Evolutionary conservation across 2,113 vertebrate species (phyloP).

Genomic region (Arenaria interpres): DNA sequence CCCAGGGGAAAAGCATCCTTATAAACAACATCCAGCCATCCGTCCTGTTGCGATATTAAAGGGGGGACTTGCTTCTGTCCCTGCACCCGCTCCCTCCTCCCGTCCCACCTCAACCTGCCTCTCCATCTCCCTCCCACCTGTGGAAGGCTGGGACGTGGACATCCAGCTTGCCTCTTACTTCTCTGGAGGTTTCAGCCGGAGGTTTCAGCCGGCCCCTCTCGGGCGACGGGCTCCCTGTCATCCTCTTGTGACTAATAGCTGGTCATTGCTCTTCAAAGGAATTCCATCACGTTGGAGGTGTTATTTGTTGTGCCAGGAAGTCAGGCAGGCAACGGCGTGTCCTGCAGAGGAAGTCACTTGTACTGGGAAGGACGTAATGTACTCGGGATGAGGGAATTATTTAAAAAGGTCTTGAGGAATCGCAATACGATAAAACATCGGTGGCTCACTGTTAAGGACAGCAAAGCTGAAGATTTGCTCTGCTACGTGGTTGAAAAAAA

Average conservation of each 20-base stretch:
- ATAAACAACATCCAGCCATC: neutral
- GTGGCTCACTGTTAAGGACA: neutral
- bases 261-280: neutral
- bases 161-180: neutral
- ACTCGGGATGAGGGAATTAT: neutral
- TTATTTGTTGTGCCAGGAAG: neutral
- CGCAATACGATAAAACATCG: neutral
- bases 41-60: neutral
- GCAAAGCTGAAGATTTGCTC: neutral
- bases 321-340: neutral
- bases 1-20: neutral
- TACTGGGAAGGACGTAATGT: neutral
- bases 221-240: rapidly evolving
- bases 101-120: neutral
- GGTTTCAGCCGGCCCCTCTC: neutral
- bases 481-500: neutral
- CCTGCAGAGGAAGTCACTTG: neutral
- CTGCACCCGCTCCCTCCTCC: neutral
- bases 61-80: neutral
- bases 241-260: neutral
- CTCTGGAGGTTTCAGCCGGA: neutral
- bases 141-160: neutral
- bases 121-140: neutral
- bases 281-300: neutral
- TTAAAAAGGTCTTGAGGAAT: neutral